Conservation (phyloP, 2,113 vertebrate genomes). For the Rhinolophus sinicus region DNA sequence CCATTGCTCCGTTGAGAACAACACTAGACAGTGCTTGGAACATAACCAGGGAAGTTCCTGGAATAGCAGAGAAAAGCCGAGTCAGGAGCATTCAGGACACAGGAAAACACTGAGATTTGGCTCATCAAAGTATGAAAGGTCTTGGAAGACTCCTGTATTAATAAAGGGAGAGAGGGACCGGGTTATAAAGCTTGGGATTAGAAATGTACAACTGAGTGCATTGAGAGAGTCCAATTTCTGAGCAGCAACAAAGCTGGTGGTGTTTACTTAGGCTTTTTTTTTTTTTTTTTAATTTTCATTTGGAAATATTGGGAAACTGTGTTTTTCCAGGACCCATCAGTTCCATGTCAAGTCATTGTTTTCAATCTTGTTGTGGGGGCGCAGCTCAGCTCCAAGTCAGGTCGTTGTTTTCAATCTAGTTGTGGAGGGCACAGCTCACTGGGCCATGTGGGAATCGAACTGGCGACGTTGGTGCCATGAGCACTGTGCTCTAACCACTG, state of each 20-base stretch:
- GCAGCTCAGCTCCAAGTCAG: too few relatives aligned
- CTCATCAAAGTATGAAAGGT: not conserved
- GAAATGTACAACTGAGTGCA: not conserved
- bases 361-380: too few relatives aligned
- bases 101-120: slow-evolving; percentile 14
- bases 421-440: too few relatives aligned
- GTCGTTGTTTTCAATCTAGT: too few relatives aligned
- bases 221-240: not conserved
- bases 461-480: too few relatives aligned
- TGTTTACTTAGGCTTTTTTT: not conserved
- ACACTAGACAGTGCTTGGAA: not conserved
- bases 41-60: not conserved
- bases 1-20: not conserved
- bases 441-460: too few relatives aligned
- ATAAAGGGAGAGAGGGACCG: not conserved
- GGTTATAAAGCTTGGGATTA: not conserved
- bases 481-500: too few relatives aligned
- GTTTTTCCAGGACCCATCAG: too few relatives aligned
- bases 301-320: too few relatives aligned
- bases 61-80: not conserved
- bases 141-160: not conserved
- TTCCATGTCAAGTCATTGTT: too few relatives aligned
- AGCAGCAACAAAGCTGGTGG: not conserved
- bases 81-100: not conserved
- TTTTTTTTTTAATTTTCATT: not conserved